A percentile compares a stretch with the other conserved stretches of the same genome.
These are phyloP conservation scores for Agelaius tricolor DNA, from an alignment of 2,113 vertebrate species.

Conservation along the genomic window DNA sequence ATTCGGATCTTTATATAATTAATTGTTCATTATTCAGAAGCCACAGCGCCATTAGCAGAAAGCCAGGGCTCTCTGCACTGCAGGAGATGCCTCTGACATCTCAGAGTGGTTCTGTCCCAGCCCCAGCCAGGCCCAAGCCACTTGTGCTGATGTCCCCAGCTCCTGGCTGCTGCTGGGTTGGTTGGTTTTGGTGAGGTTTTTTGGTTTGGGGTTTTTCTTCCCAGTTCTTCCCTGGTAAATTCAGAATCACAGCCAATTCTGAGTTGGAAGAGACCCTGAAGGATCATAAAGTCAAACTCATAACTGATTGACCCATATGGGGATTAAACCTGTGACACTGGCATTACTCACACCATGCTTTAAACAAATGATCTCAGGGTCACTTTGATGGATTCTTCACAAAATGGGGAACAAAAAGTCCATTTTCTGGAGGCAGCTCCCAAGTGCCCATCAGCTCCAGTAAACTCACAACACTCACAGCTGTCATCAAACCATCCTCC, in stretches of 20 bases:
- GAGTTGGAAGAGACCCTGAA: background rate
- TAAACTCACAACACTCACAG: conserved; percentile 24
- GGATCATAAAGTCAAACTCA: background rate
- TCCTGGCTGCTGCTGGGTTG: background rate
- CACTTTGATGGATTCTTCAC: background rate
- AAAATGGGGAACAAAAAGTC: background rate
- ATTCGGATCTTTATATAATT: background rate
- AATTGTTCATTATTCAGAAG: background rate
- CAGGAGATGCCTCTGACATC: accelerated
- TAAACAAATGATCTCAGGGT: background rate
- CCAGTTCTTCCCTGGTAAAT: background rate
- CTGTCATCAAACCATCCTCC: conserved; percentile 43
- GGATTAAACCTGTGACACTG: background rate
- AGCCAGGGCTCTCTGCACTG: background rate
- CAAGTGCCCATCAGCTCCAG: conserved; percentile 9
- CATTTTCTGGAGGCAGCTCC: conserved; percentile 45
- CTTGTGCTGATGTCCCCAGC: background rate
- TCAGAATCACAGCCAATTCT: background rate
- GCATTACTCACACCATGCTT: background rate
- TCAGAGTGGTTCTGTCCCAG: background rate
- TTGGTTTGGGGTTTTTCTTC: background rate
- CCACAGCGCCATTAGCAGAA: background rate
- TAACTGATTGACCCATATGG: background rate
- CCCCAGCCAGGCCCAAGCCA: background rate
- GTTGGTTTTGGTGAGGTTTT: background rate